Evolutionary conservation across 2,113 vertebrate species (phyloP).

Genomic region (Perccottus glenii): DNA sequence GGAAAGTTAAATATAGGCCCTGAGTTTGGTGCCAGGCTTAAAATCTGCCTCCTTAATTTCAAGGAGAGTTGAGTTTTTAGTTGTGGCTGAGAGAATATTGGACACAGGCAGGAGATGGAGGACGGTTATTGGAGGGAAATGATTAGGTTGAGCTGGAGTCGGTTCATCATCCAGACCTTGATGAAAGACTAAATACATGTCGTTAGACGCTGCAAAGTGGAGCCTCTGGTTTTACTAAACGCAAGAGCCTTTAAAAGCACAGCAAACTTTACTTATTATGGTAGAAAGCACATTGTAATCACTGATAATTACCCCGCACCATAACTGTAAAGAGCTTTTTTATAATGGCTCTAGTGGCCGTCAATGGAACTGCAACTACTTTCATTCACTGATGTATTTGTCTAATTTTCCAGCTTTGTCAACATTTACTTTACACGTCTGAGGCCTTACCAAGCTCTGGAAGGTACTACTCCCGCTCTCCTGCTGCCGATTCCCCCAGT

Average conservation of each 20-base stretch:
- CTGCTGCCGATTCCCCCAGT: too few species aligned
- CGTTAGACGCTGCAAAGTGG: conserved; percentile 19
- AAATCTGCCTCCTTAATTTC: conserved; percentile 65
- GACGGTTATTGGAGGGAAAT: conserved; percentile 59
- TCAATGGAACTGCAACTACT: too few species aligned
- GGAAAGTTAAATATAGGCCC: conserved; percentile 65
- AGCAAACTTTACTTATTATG: background rate
- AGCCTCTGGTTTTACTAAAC: conserved; percentile 29
- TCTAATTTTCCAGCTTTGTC: too few species aligned
- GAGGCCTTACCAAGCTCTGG: too few species aligned
- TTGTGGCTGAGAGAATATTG: conserved; percentile 63
- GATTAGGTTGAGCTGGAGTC: conserved; percentile 49
- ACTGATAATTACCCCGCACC: background rate
- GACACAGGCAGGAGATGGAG: conserved; percentile 36
- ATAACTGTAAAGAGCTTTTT: too few species aligned
- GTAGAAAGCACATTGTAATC: background rate
- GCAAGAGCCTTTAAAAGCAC: background rate
- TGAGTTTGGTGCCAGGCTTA: conserved; percentile 67
- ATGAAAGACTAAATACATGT: conserved; percentile 60
- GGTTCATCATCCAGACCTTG: conserved; percentile 51
- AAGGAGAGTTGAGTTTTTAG: conserved; percentile 53
- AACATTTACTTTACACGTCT: too few species aligned
- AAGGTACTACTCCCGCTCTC: too few species aligned
- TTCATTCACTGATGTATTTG: too few species aligned
- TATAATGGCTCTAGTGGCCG: too few species aligned